These are phyloP conservation scores for Coleophora deauratella DNA, from an alignment of 2,888 invertebrate genomes.

Conservation along the genomic window DNA sequence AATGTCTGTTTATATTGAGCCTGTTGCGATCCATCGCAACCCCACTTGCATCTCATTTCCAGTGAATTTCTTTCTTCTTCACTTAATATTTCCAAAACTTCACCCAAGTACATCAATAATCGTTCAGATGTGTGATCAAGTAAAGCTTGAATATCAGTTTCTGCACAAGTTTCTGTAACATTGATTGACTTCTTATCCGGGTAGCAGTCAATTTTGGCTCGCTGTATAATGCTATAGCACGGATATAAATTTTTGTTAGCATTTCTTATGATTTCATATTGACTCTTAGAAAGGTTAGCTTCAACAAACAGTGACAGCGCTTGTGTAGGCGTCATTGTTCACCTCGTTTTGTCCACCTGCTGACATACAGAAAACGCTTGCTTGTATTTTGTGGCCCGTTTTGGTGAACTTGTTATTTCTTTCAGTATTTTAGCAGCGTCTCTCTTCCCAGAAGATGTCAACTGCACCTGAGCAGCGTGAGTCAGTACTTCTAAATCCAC, in stretches of 20 bases:
- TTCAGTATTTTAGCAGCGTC: neutral
- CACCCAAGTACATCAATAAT: constrained; percentile 9
- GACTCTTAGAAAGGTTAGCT: too few species aligned
- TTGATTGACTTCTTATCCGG: constrained; percentile 3
- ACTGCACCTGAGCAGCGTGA: neutral
- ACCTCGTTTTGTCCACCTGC: neutral
- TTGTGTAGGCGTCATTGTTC: too few species aligned
- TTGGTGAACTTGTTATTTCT: neutral
- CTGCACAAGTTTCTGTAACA: constrained; percentile 8
- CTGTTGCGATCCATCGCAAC: constrained; percentile 21
- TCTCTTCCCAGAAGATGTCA: neutral
- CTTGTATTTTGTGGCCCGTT: neutral
- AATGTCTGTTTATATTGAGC: constrained; percentile 15
- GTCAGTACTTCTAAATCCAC: too few species aligned
- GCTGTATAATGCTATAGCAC: constrained; percentile 5
- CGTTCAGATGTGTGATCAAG: constrained; percentile 11
- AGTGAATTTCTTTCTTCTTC: constrained; percentile 7
- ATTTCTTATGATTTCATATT: too few species aligned
- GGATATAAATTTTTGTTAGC: constrained; percentile 7
- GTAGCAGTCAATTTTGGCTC: constrained; percentile 12
- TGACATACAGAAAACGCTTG: neutral
- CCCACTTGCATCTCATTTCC: constrained; percentile 19
- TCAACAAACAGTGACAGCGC: too few species aligned
- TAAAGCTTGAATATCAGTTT: constrained; percentile 6
- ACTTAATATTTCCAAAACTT: constrained; percentile 5